Conservation (phyloP, 2,888 invertebrate genomes). For the Trachelus iudaicus region DNA sequence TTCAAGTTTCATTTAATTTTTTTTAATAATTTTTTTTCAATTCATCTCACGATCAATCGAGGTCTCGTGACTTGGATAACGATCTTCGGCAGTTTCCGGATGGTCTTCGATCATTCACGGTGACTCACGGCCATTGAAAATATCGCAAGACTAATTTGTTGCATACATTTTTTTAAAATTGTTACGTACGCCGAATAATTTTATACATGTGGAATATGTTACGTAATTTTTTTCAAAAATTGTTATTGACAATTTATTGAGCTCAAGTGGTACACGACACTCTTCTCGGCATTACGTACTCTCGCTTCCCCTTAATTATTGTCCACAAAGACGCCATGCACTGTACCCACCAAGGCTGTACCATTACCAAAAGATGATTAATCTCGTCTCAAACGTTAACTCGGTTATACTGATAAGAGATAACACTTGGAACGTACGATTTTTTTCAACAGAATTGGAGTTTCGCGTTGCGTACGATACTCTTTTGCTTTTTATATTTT, state of each 20-base stretch:
- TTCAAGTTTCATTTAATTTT: not conserved
- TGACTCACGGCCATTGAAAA: no score
- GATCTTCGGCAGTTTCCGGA: not conserved
- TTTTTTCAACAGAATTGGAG: constrained; percentile 16
- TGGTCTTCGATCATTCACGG: not conserved
- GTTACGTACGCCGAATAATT: not conserved
- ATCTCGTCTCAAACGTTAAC: not conserved
- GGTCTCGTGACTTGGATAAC: not conserved
- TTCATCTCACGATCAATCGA: not conserved
- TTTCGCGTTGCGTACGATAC: not conserved
- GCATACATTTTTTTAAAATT: not conserved
- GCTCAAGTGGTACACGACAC: not conserved
- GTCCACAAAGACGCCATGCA: constrained; percentile 8
- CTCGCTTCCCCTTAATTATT: constrained; percentile 6
- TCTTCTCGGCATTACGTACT: constrained; percentile 3
- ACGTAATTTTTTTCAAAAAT: not conserved
- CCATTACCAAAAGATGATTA: not conserved
- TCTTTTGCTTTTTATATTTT: not conserved
- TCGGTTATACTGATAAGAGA: constrained; percentile 2
- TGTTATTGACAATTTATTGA: not conserved
- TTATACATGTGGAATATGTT: not conserved
- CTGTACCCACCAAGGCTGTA: not conserved
- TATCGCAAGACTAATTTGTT: not conserved
- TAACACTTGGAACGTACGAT: constrained; percentile 15
- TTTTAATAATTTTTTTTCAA: not conserved